These are phyloP conservation scores for Melanocharis versteri DNA, from an alignment of 2,113 vertebrate genomes.

Conservation along the genomic window DNA sequence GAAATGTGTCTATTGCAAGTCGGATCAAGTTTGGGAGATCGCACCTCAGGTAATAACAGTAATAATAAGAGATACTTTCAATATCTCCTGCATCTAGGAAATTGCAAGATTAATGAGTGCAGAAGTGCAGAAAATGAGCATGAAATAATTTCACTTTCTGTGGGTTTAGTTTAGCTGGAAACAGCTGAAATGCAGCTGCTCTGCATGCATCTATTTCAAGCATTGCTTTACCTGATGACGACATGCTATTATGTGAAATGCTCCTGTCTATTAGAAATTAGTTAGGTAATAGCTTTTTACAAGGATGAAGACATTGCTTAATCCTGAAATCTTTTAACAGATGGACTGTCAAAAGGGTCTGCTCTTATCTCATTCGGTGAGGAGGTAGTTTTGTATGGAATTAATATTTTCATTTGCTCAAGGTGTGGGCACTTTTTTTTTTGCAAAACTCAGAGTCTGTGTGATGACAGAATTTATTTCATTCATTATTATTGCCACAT, in stretches of 20 bases:
- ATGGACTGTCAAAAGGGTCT: not conserved
- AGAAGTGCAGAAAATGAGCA: not conserved
- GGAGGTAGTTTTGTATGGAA: not conserved
- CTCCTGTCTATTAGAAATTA: not conserved
- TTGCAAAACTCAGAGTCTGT: conserved; percentile 44
- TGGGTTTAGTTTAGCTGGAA: not conserved
- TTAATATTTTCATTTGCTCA: conserved; percentile 47
- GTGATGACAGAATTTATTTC: conserved; percentile 67
- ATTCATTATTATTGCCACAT: conserved; percentile 52
- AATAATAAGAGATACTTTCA: conserved; percentile 1
- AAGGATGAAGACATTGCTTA: not conserved
- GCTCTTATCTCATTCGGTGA: not conserved
- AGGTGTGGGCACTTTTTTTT: conserved; percentile 10
- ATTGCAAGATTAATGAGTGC: not conserved
- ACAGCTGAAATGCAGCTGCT: not conserved
- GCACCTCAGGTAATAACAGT: not conserved
- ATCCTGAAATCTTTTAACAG: conserved; percentile 1
- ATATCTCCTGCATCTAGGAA: not conserved
- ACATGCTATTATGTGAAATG: not conserved
- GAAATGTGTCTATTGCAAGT: conserved; percentile 25
- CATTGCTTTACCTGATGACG: not conserved
- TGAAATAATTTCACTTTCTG: not conserved
- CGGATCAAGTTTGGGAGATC: conserved; percentile 34
- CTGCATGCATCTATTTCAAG: not conserved
- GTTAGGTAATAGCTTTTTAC: not conserved